Evolutionary conservation across 1,140 invertebrate species (phyloP).

Genomic region (Formica selysi): DNA sequence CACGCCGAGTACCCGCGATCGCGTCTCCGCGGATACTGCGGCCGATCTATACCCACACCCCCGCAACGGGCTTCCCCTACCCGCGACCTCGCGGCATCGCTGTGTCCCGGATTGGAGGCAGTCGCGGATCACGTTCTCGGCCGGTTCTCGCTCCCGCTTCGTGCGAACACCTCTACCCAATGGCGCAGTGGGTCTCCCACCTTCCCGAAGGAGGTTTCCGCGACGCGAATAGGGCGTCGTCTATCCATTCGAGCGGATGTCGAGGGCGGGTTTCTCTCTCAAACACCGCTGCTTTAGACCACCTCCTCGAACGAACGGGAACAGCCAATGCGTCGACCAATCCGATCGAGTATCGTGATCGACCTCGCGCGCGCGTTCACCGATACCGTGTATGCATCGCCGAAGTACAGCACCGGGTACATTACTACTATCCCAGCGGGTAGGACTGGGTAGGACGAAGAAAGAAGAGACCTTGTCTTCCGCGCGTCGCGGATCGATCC

Average conservation of each 20-base stretch:
- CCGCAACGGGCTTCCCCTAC: conserved; percentile 61
- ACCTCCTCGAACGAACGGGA: conserved; percentile 6
- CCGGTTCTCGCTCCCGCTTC: neutral
- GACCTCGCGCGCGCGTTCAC: neutral
- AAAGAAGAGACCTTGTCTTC: conserved; percentile 22
- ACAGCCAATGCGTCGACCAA: neutral
- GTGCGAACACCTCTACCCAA: conserved; percentile 22
- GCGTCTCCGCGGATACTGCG: conserved; percentile 74
- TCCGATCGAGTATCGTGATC: conserved; percentile 11
- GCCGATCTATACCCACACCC: conserved; percentile 73
- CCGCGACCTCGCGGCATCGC: neutral
- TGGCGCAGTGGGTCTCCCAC: conserved; percentile 13
- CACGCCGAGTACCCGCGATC: conserved; percentile 68
- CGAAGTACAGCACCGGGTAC: neutral
- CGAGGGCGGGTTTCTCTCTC: neutral
- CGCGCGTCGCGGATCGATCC: conserved; percentile 40
- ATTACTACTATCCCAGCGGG: neutral
- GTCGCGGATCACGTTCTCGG: neutral
- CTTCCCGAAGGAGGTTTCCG: neutral
- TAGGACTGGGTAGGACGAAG: neutral
- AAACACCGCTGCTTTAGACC: neutral
- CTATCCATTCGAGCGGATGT: neutral
- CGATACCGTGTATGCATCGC: neutral
- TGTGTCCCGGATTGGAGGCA: conserved; percentile 50
- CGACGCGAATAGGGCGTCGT: conserved; percentile 10